These are phyloP conservation scores for Trogon surrucura DNA, from an alignment of 2,113 vertebrate species.

Conservation along the genomic window DNA sequence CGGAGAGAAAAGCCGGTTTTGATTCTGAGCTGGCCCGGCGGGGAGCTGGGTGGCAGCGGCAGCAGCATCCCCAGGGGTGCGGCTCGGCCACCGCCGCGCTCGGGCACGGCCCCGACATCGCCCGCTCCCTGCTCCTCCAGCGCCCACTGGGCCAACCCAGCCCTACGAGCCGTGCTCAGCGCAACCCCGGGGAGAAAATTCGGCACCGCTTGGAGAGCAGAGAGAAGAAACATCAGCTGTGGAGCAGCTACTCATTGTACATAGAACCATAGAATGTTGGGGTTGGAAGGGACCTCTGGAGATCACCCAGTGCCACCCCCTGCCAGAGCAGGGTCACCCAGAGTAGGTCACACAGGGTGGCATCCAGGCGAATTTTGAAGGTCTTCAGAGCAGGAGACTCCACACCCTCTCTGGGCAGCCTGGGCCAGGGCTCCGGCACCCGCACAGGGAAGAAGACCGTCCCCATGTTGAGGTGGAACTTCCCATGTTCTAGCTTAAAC, in stretches of 20 bases:
- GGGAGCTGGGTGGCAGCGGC: background rate
- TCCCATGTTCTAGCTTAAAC: too few species aligned
- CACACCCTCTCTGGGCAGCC: too few species aligned
- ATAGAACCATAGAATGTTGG: background rate
- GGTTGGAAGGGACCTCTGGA: background rate
- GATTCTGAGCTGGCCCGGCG: rapidly evolving
- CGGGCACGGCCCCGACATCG: background rate
- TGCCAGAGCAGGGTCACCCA: background rate
- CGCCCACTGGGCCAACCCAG: background rate
- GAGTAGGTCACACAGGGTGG: too few species aligned
- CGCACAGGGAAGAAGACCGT: too few species aligned
- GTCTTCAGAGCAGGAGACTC: too few species aligned
- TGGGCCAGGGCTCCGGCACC: too few species aligned
- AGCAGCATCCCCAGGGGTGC: background rate
- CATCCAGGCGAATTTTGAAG: too few species aligned
- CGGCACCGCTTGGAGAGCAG: background rate
- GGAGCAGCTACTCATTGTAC: background rate
- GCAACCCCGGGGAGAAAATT: background rate
- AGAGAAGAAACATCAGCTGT: background rate
- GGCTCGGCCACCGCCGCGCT: background rate
- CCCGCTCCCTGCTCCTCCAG: background rate
- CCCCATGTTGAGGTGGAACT: too few species aligned
- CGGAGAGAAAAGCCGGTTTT: background rate
- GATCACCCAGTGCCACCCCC: background rate
- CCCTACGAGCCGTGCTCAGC: rapidly evolving